A percentile compares a stretch with the other conserved stretches of the same genome.
These are phyloP conservation scores for Ctenosaura bakeri DNA, from an alignment of 2,797 vertebrate genomes.

Conservation along the genomic window DNA sequence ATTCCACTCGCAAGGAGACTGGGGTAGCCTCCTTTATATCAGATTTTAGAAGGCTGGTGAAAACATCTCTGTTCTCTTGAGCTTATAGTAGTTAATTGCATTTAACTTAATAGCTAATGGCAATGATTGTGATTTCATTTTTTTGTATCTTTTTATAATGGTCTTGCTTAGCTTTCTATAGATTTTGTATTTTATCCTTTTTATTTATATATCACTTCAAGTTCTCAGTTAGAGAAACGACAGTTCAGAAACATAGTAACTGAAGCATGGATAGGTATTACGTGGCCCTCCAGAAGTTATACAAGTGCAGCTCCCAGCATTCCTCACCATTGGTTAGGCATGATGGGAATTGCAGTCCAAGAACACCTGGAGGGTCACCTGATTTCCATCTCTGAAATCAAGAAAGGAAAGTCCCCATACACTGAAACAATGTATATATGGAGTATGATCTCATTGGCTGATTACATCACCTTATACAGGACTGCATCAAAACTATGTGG, in stretches of 20 bases:
- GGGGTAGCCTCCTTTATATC: not conserved
- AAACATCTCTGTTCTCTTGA: not conserved
- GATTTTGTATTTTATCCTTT: not conserved
- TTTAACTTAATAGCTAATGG: too few relatives aligned
- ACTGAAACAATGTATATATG: not conserved
- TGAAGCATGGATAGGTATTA: not conserved
- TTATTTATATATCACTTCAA: not conserved
- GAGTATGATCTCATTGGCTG: not conserved
- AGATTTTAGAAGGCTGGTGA: not conserved
- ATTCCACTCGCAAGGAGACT: not conserved
- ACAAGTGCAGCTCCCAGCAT: too few relatives aligned
- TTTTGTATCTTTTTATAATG: not conserved
- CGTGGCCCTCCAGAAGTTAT: too few relatives aligned
- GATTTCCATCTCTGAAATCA: not conserved
- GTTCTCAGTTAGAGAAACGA: not conserved
- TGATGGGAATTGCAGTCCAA: too few relatives aligned
- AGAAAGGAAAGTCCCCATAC: not conserved
- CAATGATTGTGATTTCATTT: not conserved
- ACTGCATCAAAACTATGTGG: too few relatives aligned
- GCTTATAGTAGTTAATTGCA: not conserved
- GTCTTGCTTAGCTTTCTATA: not conserved
- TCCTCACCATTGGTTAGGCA: too few relatives aligned
- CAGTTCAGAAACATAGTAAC: not conserved
- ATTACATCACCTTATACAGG: not conserved
- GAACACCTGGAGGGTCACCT: too few relatives aligned